Conservation (phyloP, 37 sponge, comb jelly and placozoan species). For the Halichondria panicea region DNA sequence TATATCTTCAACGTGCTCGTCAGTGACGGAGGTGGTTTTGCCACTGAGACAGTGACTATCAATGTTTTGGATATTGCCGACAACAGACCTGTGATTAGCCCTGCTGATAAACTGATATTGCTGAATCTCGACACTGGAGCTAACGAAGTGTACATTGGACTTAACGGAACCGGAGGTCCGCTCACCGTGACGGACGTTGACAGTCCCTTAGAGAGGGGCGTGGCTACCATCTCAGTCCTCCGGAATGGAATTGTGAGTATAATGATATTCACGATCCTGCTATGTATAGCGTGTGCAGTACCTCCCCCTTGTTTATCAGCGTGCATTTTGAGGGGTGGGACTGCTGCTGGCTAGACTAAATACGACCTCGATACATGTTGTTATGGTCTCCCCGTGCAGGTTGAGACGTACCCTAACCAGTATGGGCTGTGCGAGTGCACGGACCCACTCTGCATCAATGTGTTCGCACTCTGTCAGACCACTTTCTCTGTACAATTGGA, state of each 20-base stretch:
- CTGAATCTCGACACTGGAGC: conserved; percentile 36
- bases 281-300: background rate
- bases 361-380: too few relatives aligned
- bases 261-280: background rate
- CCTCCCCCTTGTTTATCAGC: background rate
- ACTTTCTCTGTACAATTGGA: background rate
- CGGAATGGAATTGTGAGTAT: conserved; percentile 5
- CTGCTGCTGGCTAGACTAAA: background rate
- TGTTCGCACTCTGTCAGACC: conserved; percentile 1
- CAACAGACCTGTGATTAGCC: conserved; percentile 52
- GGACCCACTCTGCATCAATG: conserved; percentile 2
- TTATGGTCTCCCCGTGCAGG: conserved; percentile 4
- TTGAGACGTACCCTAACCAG: conserved; percentile 21
- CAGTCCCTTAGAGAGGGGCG: conserved; percentile 16
- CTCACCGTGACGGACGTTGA: conserved; percentile 16
- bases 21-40: conserved; percentile 10
- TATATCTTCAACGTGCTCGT: conserved; percentile 18
- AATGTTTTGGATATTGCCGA: conserved; percentile 54
- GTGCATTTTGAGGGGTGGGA: background rate
- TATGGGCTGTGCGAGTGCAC: conserved; percentile 45
- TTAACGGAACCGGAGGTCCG: conserved; percentile 32
- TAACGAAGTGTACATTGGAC: conserved; percentile 10
- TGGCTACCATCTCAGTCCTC: conserved; percentile 2
- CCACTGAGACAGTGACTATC: conserved; percentile 31
- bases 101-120: conserved; percentile 5